Base-by-base conservation (phyloP, 2,797 vertebrate species). In the Helarctos malayanus region DNA sequence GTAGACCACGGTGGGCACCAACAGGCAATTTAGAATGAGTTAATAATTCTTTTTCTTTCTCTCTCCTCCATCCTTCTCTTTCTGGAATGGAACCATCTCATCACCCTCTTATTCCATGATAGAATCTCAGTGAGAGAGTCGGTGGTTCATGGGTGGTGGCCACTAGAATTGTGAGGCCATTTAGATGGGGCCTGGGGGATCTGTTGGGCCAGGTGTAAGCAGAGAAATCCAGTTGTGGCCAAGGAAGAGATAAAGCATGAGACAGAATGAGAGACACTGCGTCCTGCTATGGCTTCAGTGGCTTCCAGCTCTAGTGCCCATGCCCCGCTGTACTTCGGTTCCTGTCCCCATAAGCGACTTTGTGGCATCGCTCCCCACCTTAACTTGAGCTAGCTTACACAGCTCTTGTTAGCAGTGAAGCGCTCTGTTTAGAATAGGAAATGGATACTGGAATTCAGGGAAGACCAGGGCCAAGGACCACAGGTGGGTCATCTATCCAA, bases 21-120 rank as follows among this genome's bases (percentile, higher is more conserved):
- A 61, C 2, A 27, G 7, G 8, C 0, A 56, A 47, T 76, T 45
- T 47, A 92, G 85, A 65, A 84, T 19, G 14, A 89, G 85, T 57
- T 8, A 56, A 41, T 57, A 25, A 38, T 69, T 89, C 41, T 80
- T 11, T 76, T 61, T 76, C 25, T 73, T 16, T 47, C 29, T 23
- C 56, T 80, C 54, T 91, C 35, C 45, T 68, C 32, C 1, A 45
- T 19, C 49, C 18, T 54, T 65, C 59, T 89, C 61, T 80, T 75
- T 90, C 47, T 65, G n/a, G 27, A 92, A 69, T 84, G 57, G 78
- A 89, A 91, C 35, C 14, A 80, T 49, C 69, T 65, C 7, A n/a
- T 63, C n/a, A 47, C 57, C 82, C 57, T 79, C 38, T 89, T 79
- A 57, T n/a, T 41, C 25, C 76, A 8, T 35, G 21, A 41, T 45